Percentiles rank a stretch among this genome's conserved stretches.
Conservation (phyloP, 2,888 invertebrate species). For the Torymus auratus region DNA sequence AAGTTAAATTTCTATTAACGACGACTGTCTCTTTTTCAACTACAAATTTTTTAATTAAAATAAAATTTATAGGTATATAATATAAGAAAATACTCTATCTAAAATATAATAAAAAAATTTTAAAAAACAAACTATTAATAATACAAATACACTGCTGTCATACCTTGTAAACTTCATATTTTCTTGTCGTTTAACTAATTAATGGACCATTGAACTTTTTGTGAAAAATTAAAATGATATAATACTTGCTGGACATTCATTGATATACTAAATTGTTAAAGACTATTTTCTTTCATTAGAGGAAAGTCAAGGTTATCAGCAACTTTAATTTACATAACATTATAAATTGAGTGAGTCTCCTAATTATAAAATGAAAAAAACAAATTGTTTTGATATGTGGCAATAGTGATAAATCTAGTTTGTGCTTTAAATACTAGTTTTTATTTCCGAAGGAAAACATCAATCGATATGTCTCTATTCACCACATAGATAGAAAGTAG, state of each 20-base stretch:
- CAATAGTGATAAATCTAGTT: conserved; percentile 19
- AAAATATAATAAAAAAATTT: conserved; percentile 26
- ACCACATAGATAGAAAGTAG: background rate
- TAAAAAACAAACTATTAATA: conserved; percentile 9
- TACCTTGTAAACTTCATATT: conserved; percentile 57
- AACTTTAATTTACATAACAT: conserved; percentile 43
- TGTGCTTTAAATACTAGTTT: background rate
- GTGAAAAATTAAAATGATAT: conserved; percentile 38
- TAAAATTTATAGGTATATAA: conserved; percentile 19
- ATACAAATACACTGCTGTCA: conserved; percentile 43
- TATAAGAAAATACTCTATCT: conserved; percentile 36
- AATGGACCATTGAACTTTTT: conserved; percentile 31
- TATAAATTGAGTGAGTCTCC: conserved; percentile 30
- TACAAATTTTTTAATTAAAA: conserved; percentile 23
- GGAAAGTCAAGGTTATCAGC: conserved; percentile 52
- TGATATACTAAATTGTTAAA: conserved; percentile 42
- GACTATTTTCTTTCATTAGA: conserved; percentile 44
- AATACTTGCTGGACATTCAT: conserved; percentile 42
- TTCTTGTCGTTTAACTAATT: conserved; percentile 46
- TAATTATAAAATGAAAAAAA: conserved; percentile 17
- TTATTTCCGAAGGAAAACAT: conserved; percentile 8
- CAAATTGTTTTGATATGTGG: conserved; percentile 20
- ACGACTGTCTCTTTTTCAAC: conserved; percentile 41
- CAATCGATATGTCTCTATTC: background rate
- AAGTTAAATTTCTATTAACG: conserved; percentile 8